Evolutionary conservation across 53 echinoderm and acorn worm species (phyloP).

Genomic region (Paracentrotus lividus): DNA sequence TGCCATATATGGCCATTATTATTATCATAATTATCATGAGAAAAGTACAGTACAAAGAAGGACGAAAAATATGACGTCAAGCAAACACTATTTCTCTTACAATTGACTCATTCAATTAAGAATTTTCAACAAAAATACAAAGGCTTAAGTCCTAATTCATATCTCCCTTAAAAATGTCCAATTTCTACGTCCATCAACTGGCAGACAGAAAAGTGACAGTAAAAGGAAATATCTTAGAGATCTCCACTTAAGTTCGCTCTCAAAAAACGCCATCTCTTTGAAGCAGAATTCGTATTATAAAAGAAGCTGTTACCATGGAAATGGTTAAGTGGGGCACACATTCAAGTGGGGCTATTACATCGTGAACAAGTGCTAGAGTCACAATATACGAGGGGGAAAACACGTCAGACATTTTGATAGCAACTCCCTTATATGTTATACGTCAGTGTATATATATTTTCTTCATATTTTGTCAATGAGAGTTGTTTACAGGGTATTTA

Average conservation of each 20-base stretch:
- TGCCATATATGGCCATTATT: too few relatives aligned
- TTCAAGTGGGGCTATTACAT: conserved; percentile 14
- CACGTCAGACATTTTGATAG: not conserved
- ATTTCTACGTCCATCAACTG: not conserved
- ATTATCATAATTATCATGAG: too few relatives aligned
- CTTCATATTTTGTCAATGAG: not conserved
- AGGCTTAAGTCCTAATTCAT: not conserved
- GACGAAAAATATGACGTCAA: not conserved
- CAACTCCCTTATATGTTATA: not conserved
- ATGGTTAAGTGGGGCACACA: not conserved
- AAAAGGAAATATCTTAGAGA: not conserved
- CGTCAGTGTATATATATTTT: not conserved
- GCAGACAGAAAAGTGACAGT: not conserved
- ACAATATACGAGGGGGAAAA: not conserved
- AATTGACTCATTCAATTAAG: too few relatives aligned
- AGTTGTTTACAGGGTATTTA: not conserved
- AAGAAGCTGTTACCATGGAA: not conserved
- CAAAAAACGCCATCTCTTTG: not conserved
- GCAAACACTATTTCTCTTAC: not conserved
- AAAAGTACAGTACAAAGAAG: too few relatives aligned
- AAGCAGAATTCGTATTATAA: not conserved
- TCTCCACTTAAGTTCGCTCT: not conserved
- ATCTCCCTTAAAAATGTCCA: not conserved
- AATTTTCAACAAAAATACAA: not conserved
- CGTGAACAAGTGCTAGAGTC: not conserved